Evolutionary conservation across 2,888 invertebrate species (phyloP).

Genomic region (Deroplatys truncata): DNA sequence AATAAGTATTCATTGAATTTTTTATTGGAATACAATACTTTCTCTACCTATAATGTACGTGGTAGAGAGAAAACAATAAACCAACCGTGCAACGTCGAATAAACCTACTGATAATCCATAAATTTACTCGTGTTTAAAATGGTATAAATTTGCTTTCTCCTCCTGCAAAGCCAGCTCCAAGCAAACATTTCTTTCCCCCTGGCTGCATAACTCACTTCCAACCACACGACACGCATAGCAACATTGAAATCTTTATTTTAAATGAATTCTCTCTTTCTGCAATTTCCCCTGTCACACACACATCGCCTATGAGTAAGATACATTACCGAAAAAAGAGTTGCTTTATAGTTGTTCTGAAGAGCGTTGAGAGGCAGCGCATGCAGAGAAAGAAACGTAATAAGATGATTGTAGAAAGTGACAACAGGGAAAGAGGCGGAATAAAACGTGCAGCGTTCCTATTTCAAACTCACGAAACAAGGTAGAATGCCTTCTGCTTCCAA

Average conservation of each 20-base stretch:
- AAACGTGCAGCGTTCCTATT: background rate
- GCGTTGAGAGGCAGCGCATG: background rate
- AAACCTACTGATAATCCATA: too few species aligned
- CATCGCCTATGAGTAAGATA: background rate
- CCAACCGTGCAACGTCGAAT: too few species aligned
- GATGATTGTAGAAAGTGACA: background rate
- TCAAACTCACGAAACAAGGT: background rate
- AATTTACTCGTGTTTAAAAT: too few species aligned
- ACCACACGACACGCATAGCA: background rate
- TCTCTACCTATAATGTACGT: too few species aligned
- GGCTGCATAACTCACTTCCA: background rate
- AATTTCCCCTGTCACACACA: background rate
- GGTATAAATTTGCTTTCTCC: too few species aligned
- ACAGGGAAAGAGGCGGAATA: background rate
- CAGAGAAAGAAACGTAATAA: background rate
- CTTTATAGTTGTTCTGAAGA: background rate
- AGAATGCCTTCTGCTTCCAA: background rate
- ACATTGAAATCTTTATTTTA: background rate
- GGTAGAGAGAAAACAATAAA: too few species aligned
- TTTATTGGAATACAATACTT: too few species aligned
- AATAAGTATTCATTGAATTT: too few species aligned
- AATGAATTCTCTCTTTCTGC: background rate
- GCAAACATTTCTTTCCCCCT: background rate
- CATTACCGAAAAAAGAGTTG: background rate
- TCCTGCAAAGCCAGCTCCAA: background rate